These are phyloP conservation scores for Planococcus citri DNA, from an alignment of 1,140 invertebrate species.

Conservation along the genomic window DNA sequence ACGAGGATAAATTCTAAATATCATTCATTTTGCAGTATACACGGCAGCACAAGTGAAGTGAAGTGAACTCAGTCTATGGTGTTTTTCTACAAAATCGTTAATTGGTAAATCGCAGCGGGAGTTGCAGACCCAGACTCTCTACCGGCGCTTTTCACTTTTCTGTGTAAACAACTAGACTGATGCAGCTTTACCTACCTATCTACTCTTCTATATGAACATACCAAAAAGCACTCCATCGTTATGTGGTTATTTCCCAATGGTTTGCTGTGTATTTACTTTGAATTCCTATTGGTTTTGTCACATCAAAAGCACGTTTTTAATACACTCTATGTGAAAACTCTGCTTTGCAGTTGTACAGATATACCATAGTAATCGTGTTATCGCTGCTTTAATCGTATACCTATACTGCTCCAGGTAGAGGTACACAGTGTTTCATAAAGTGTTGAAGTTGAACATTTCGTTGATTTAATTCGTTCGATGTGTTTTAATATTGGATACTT, in stretches of 20 bases:
- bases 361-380: background rate
- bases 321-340: background rate
- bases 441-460: background rate
- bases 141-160: background rate
- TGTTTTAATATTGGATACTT: no score
- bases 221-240: background rate
- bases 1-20: conserved; percentile 8
- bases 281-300: conserved; percentile 10
- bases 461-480: no score
- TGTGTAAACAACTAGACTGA: conserved; percentile 4
- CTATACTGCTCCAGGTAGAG: no score
- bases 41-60: no score
- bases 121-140: background rate
- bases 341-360: background rate
- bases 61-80: no score
- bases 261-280: conserved; percentile 10
- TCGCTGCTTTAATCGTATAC: background rate
- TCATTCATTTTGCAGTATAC: background rate
- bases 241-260: background rate
- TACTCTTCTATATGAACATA: no score
- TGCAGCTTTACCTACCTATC: no score
- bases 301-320: conserved; percentile 15
- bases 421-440: background rate
- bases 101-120: conserved; percentile 18
- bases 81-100: conserved; percentile 14